phyloP scores from a whole-genome alignment of 2,888 invertebrate genomes.

The Rhaphigaster nebulosa region DNA sequence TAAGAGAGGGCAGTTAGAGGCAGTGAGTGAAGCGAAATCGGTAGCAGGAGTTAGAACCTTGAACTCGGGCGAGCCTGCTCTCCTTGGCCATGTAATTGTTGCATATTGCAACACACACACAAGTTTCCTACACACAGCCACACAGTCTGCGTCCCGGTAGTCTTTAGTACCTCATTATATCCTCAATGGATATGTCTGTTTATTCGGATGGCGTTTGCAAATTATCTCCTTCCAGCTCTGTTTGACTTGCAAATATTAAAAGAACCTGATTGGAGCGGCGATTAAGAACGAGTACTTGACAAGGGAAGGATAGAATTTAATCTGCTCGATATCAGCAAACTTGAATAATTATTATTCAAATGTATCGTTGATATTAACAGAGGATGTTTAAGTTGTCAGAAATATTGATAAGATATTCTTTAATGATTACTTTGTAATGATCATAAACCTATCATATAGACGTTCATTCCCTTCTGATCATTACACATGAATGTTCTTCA shows the following conservation, averaged over 20 bases:
- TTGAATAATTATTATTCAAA: conserved; percentile 26
- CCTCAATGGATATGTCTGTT: background rate
- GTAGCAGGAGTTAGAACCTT: conserved; percentile 50
- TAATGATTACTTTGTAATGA: background rate
- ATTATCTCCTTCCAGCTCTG: background rate
- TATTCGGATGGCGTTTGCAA: background rate
- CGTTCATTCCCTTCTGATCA: background rate
- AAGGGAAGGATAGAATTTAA: background rate
- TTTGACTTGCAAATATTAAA: conserved; percentile 19
- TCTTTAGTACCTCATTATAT: conserved; percentile 1
- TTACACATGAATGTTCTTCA: background rate
- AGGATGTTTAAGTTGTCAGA: background rate
- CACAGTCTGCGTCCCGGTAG: conserved; percentile 11
- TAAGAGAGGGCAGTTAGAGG: conserved; percentile 17
- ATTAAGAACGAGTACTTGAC: background rate
- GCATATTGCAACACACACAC: conserved; percentile 45
- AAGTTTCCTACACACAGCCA: conserved; percentile 21
- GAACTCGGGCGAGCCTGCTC: conserved; percentile 47
- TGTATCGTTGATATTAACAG: background rate
- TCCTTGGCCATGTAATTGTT: conserved; percentile 55
- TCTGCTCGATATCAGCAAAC: background rate
- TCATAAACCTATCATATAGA: background rate
- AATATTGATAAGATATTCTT: background rate
- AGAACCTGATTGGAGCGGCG: background rate
- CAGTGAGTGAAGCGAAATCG: conserved; percentile 26